Evolutionary conservation across 2,113 vertebrate genomes (phyloP), one percentile per base, ranked within the genome.

Genomic region (Burhinus bistriatus): DNA sequence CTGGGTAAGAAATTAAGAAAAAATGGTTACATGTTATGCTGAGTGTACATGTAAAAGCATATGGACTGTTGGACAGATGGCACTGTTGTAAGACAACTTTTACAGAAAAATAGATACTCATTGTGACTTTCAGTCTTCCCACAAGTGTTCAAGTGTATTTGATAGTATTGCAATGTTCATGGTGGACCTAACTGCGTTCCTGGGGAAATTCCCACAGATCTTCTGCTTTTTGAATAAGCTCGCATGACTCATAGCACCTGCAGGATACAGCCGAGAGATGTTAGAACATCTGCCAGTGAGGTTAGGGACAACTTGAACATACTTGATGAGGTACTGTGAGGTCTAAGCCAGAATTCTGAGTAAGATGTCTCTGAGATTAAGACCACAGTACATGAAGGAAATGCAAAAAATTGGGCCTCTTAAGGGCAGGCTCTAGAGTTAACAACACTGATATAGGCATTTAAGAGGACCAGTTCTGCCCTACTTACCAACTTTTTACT

Each of bases 251-350:
- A 21, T 25, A 75, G 26, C 45, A 78, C 47, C 72, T 92, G 86
- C 69, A 83, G 65, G 55, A 61, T 92, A 70, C 0, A 5, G 42
- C n/a, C 75, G 77, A 59, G 68, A 86, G 61, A 49, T 72, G 36
- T 81, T 75, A 75, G 80, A 95, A 91, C 54, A 27, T 36, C 52
- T 95, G 80, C 65, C 36, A 70, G 23, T 42, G 64, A 92, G 52
- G 61, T 87, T 36, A 82, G 44, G 73, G 69, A 82, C 52, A 71
- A 49, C 47, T 32, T 92, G 80, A 92, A 87, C 47, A 5, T 93
- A 51, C 38, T 89, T 71, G 20, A 58, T 58, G 72, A 86, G 52
- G 49, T 36, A 70, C 47, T 91, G n/a, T 36, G 86, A 92, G 65
- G 47, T 87, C 52, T 91, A 57, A 78, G 5, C 18, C 27, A 75